Evolutionary conservation across 1,140 invertebrate species (phyloP), one percentile per base, ranked within the genome.

Genomic region (Conus ventricosus): DNA sequence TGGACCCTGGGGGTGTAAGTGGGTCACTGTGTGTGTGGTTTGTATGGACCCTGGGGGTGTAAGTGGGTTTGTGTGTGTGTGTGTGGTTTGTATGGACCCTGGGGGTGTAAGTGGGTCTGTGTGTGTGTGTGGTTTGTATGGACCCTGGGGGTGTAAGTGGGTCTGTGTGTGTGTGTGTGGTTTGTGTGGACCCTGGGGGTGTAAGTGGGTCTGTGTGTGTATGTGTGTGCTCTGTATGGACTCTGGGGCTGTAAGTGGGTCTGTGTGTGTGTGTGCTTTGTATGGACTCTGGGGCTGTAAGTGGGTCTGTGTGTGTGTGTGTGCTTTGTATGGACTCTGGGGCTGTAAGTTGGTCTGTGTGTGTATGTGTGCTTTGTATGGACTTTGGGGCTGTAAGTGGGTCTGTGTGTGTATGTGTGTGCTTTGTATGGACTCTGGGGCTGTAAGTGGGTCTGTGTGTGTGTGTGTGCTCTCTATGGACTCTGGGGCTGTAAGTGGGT

Each of bases 1-100:
- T 60, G 57, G 57, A 11, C 8, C 5, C 8, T 60, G 57, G 8
- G 57, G 8, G 4, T n/a, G 23, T 71, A 23, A 13, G 1, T 71
- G 67, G 6, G 67, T 71, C 11, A 0, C 0, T 71, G 15, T 71
- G 67, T 71, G 57, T 60, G n/a, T n/a, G n/a, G n/a, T n/a, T 99
- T 93, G 99, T 99, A n/a, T 99, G 27, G 99, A 99, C 96, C 99
- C 99, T 13, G 99, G 99, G 0, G 99, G 99, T 15, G 99, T 96
- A 93, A 93, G 95, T 94, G 27, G 51, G n/a, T n/a, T 84, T 23
- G 2, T 91, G 15, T 87, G 15, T 80, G 27, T 27, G 54, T 84
- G n/a, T n/a, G n/a, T n/a, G n/a, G 82, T 60, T 23, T 15, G 57
- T 84, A 25, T 57, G 27, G 7, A 25, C 23, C 2, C 63, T 53